phyloP scores from a whole-genome alignment of 2,113 vertebrate species.

The Bostrychus sinensis region DNA sequence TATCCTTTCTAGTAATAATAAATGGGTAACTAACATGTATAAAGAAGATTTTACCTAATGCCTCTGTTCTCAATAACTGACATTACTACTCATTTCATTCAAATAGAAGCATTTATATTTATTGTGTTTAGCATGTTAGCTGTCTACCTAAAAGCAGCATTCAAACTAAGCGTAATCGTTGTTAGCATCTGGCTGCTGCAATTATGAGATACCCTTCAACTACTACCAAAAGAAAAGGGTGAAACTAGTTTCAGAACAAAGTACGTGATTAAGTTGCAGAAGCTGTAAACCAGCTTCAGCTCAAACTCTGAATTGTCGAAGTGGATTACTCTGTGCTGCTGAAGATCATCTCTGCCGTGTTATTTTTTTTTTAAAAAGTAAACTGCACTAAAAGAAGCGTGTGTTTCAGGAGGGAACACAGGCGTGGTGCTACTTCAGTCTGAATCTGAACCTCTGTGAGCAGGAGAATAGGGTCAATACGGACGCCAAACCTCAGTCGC shows the following conservation, averaged over 20 bases:
- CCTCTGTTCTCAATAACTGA: constrained; percentile 56
- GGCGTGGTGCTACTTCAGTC: constrained; percentile 79
- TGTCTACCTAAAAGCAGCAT: background rate
- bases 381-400: constrained; percentile 81
- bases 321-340: constrained; percentile 17
- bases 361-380: constrained; percentile 48
- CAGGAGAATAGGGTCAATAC: constrained; percentile 15
- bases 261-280: background rate
- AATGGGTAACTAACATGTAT: constrained; percentile 30
- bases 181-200: constrained; percentile 67
- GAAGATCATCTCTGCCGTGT: constrained; percentile 40
- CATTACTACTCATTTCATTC: constrained; percentile 62
- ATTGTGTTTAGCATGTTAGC: constrained; percentile 46
- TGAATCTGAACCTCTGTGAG: constrained; percentile 51
- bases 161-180: background rate
- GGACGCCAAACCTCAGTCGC: constrained; percentile 33
- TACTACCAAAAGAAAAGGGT: constrained; percentile 24
- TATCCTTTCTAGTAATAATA: constrained; percentile 21
- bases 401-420: constrained; percentile 72
- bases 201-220: constrained; percentile 1
- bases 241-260: constrained; percentile 42
- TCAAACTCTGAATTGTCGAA: constrained; percentile 20
- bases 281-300: background rate
- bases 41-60: constrained; percentile 52
- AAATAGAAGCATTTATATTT: constrained; percentile 42